Evolutionary conservation across 2,888 invertebrate genomes (phyloP), one percentile per base, ranked within the genome.

Genomic region (Drosophila imparisetae): DNA sequence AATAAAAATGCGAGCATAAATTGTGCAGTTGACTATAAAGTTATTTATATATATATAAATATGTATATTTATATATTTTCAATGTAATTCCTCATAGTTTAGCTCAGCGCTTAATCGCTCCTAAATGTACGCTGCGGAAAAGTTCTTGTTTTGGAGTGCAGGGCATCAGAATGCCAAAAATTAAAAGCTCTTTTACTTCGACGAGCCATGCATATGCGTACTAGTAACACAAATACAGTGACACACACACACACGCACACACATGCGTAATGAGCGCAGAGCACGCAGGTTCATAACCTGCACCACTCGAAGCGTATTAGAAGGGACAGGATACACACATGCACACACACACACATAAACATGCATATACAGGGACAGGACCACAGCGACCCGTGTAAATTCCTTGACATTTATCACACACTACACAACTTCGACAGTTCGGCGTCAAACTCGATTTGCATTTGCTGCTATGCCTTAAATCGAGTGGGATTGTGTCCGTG

Each of bases 231-330:
- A 83, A 55, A 81, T 66, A 68, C 71, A 50, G 38, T 53, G 50
- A 29, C 40, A 36, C 52, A 45, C 50, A 69, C 53, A 65, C 62
- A 60, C 64, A 73, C 65, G 64, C 72, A 45, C 74, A 87, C 79
- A 87, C 77, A 82, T 75, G 87, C 87, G 79, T 84, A 78, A 78
- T 78, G 75, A 61, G 77, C 66, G 75, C 71, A 73, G 57, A 81
- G 66, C 87, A 88, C 89, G 81, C 86, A 90, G 89, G 91, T 90
- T 91, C 90, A 90, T 90, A 91, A 91, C 91, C 90, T 90, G 86
- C 89, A 86, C 91, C 89, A 90, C 87, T 89, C 65, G 78, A 89
- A 86, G 78, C 72, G 78, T 88, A 83, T 85, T 85, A 89, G 89
- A 89, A 72, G 86, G 79, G 86, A 86, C 84, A 86, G 71, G 65